Base-by-base conservation (phyloP, 2,797 vertebrate species). In the Pseudochaenichthys georgianus region DNA sequence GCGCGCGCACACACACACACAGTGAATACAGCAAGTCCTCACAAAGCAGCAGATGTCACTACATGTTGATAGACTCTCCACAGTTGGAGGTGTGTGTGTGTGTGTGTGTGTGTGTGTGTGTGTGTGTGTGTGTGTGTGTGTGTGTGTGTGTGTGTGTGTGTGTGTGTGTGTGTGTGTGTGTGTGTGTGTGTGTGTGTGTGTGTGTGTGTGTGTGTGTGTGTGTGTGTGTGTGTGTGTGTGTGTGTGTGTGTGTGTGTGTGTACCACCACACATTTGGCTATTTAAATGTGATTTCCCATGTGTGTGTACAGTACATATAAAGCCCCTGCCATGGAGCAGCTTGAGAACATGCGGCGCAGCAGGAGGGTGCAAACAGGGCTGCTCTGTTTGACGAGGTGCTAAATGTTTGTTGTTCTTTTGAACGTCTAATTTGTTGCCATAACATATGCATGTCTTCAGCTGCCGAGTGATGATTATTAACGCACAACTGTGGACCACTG, bases 1-100 rank as follows among this genome's bases (percentile, higher is more conserved):
- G 51, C 52, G 74, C 38, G 65, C 45, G 66, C 46, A 68, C 59
- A 48, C 64, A 80, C 70, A 73, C 43, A 64, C 28, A 57, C 4
- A 45, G 77, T 16, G 54, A 81, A 81, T 68, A 91, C 83, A 79
- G 81, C 84, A 84, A 82, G 68, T 89, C 82, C 91, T 91, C 85
- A 81, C 12, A 31, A 68, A 50, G 91, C 90, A 92, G 94, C 92
- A 96, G 95, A 96, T 96, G 96, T 96, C 93, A 93, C 85, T 79
- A 85, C 90, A 89, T 92, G 93, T 83, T 94, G 93, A 90, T 87
- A 82, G 86, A 83, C 78, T 88, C 77, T 73, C 84, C 79, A 78
- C 84, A 79, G 84, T 67, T 88, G 83, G 90, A 87, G 75, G 82
- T 81, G 77, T 81, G 21, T 75, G 67, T 83, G 43, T 61, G 59